Evolutionary conservation across 2,888 invertebrate species (phyloP), one percentile per base, ranked within the genome.

Genomic region (Aporophyla nigra): DNA sequence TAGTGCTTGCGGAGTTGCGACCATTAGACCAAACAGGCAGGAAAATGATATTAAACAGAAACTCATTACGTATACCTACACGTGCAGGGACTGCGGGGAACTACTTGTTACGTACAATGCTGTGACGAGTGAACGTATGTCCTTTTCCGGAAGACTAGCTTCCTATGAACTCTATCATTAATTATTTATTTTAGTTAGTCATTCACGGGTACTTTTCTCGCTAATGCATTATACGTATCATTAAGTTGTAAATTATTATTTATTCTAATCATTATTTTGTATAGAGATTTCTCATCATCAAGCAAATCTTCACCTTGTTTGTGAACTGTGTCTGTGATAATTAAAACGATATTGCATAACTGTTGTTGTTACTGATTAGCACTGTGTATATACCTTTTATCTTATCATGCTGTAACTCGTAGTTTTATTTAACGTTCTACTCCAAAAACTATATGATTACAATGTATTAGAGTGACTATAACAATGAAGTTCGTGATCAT

Each of bases 51-150:
- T 14, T 27, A 24, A 27, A 24, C 16, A 51, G 40, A 43, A 68
- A 71, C 21, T 14, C 59, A 21, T 56, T 63, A 58, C 7, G 16
- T 43, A 27, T 19, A 43, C 24, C 58, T 33, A 51, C n/a, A 4
- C n/a, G 43, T 19, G 54, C 12, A 59, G 19, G 65, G 65, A 46
- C 43, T 56, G 19, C 62, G 82, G 82, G 82, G 82, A 82, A 75
- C 75, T 71, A 84, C 82, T 65, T 46, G 49, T 24, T 54, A 33
- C 67, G 54, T 56, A 43, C 16, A 67, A 27, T 63, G 1, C 58
- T 14, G 74, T 82, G 80, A 84, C 80, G 69, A 61, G 7, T 56
- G 10, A 58, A 40, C n/a, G 40, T 53, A n/a, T 62, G 53, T 75
- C 40, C 33, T 67, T 78, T 65, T 56, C 49, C 43, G 5, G 10